Conservation (phyloP, 92 coral and sea anemone species). For the Scolanthus callimorphus region DNA sequence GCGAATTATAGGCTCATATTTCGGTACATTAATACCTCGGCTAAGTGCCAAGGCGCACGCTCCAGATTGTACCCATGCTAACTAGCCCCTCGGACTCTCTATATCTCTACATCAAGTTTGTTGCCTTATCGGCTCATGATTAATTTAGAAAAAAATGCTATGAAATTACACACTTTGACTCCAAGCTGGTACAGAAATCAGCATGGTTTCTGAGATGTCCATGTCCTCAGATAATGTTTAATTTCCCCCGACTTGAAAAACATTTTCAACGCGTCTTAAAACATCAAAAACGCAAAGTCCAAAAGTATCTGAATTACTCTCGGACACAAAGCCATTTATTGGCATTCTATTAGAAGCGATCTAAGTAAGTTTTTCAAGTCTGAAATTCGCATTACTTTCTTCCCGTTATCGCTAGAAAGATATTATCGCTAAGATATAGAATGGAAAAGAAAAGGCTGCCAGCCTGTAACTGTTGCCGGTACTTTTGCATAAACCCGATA, state of each 20-base stretch:
- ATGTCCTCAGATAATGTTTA: too few species aligned
- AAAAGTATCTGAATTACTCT: too few species aligned
- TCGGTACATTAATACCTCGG: conserved; percentile 4
- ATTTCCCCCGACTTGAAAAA: too few species aligned
- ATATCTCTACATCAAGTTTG: conserved; percentile 1
- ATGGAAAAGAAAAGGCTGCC: neutral
- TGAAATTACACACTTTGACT: conserved; percentile 3
- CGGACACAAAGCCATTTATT: too few species aligned
- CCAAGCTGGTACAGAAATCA: neutral
- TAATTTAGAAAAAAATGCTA: conserved; percentile 1
- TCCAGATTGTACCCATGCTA: too few species aligned
- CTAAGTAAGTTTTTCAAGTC: conserved; percentile 2
- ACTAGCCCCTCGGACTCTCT: neutral
- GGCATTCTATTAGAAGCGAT: too few species aligned
- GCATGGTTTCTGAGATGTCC: neutral
- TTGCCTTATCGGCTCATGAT: neutral
- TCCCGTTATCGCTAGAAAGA: neutral
- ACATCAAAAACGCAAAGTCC: too few species aligned
- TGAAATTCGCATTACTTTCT: conserved; percentile 8
- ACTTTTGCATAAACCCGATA: neutral
- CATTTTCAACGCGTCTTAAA: too few species aligned
- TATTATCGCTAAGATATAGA: neutral
- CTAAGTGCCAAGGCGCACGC: too few species aligned
- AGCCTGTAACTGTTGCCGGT: conserved; percentile 17
- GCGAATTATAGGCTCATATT: conserved; percentile 27